Conservation (phyloP, 1,140 invertebrate genomes). For the Macrobrachium nipponense region DNA sequence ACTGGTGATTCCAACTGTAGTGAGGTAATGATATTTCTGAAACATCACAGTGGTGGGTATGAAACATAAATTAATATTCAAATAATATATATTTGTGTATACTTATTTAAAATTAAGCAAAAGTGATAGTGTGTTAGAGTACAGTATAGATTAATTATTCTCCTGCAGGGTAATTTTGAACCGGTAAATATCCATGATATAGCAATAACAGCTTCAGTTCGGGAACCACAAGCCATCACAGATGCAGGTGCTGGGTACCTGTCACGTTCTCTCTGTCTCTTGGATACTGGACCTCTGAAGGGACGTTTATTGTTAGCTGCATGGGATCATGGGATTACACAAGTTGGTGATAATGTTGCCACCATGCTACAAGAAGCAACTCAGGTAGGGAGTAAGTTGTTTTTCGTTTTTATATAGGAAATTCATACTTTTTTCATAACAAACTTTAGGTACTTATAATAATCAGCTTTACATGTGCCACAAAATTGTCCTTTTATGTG, state of each 20-base stretch:
- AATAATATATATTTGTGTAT: no score
- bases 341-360: constrained; percentile 78
- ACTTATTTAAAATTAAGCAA: no score
- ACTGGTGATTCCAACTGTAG: no score
- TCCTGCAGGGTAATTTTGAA: constrained; percentile 72
- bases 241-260: constrained; percentile 63
- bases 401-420: neutral
- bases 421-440: no score
- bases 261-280: constrained; percentile 73
- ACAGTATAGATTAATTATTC: neutral
- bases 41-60: no score
- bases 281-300: constrained; percentile 81
- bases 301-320: constrained; percentile 83
- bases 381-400: constrained; percentile 69
- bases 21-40: no score
- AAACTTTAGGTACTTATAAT: neutral
- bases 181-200: constrained; percentile 48
- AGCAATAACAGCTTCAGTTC: constrained; percentile 48
- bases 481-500: no score
- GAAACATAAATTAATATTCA: no score
- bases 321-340: constrained; percentile 84
- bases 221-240: constrained; percentile 56
- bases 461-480: no score
- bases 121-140: neutral
- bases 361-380: constrained; percentile 81